Conservation (phyloP, 2,888 invertebrate species). For the Mythimna pallens region DNA sequence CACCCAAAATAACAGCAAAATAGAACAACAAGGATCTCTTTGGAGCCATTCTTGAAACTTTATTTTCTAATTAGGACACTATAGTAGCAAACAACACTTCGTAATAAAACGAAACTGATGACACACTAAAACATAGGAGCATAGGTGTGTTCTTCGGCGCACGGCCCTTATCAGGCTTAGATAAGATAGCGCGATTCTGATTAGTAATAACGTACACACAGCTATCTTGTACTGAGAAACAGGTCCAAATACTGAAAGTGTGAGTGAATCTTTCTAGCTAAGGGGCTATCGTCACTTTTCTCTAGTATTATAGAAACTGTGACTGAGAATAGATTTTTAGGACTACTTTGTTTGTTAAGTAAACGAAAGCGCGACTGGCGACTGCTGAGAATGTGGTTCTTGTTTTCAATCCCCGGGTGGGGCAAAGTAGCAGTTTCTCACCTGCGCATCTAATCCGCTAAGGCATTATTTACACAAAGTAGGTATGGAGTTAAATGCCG, state of each 20-base stretch:
- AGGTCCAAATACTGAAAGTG: constrained; percentile 22
- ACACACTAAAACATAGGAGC: constrained; percentile 72
- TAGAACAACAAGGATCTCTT: constrained; percentile 86
- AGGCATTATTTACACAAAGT: too few species aligned
- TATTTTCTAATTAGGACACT: constrained; percentile 60
- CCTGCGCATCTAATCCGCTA: not conserved
- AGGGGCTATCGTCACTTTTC: constrained; percentile 11
- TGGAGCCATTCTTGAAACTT: constrained; percentile 81
- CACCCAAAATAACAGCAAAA: constrained; percentile 88
- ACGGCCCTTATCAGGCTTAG: constrained; percentile 77
- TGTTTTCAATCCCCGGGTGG: not conserved
- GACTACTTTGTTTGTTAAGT: not conserved
- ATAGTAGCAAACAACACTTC: constrained; percentile 57
- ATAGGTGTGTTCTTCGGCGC: constrained; percentile 78
- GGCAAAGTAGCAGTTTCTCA: not conserved
- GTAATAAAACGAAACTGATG: constrained; percentile 66
- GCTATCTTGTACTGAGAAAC: constrained; percentile 38
- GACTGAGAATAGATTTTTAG: not conserved
- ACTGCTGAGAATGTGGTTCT: too few species aligned
- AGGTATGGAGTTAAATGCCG: too few species aligned
- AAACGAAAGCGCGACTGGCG: not conserved
- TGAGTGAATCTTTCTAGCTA: constrained; percentile 42
- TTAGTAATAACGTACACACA: constrained; percentile 75
- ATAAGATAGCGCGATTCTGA: constrained; percentile 81
- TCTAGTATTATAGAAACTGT: not conserved